A percentile compares a stretch with the other conserved stretches of the same genome.
Conservation (phyloP, 2,113 vertebrate genomes). For the Lipotes vexillifer region DNA sequence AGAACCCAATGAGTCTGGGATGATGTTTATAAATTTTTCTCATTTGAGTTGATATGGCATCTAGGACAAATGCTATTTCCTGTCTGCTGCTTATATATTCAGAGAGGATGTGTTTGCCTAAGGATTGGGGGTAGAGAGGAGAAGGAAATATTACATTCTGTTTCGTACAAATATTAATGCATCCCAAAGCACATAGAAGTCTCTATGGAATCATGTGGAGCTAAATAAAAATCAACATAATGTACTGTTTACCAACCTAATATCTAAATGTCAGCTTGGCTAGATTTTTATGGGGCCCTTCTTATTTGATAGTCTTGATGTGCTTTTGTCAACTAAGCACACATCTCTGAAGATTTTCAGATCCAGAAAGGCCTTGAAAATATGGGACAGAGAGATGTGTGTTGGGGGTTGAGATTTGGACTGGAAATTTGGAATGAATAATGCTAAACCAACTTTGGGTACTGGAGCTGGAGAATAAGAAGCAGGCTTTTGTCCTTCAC, state of each 20-base stretch:
- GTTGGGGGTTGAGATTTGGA: neutral
- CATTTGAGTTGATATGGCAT: neutral
- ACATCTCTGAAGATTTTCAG: neutral
- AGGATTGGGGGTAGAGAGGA: neutral
- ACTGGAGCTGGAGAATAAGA: neutral
- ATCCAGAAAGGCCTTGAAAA: neutral
- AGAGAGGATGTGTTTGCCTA: slow-evolving; percentile 14
- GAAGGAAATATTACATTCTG: slow-evolving; percentile 42
- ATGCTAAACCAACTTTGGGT: neutral
- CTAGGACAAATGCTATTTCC: slow-evolving; percentile 1
- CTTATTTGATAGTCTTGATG: neutral
- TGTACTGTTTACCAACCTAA: slow-evolving; percentile 21
- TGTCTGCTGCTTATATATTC: slow-evolving; percentile 14
- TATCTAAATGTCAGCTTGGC: slow-evolving; percentile 52
- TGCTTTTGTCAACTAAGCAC: neutral
- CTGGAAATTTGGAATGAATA: neutral
- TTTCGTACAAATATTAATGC: slow-evolving; percentile 54
- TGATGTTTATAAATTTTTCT: slow-evolving; percentile 17
- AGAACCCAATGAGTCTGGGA: neutral
- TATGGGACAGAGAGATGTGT: neutral
- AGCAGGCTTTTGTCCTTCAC: neutral
- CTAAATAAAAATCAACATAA: slow-evolving; percentile 51
- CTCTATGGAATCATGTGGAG: neutral
- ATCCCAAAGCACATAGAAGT: neutral
- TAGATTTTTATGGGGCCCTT: neutral